phyloP scores from a whole-genome alignment of 2,113 vertebrate genomes.

The Eupsittula cactorum region DNA sequence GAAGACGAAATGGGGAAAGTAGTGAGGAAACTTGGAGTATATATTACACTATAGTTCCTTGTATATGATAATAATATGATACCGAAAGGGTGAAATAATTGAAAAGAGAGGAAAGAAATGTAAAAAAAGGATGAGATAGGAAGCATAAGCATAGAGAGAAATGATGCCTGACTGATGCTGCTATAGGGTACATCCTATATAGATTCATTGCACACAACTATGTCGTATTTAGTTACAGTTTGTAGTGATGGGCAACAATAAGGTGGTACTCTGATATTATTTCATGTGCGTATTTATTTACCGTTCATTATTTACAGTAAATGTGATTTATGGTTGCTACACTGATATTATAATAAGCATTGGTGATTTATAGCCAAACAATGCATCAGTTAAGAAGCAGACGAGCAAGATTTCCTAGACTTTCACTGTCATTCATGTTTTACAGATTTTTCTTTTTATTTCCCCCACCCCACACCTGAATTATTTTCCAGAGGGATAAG shows the following conservation, averaged over 20 bases:
- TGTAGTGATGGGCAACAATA: not conserved
- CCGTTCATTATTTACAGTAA: not conserved
- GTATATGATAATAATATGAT: not conserved
- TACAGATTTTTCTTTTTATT: not conserved
- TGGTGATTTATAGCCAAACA: not conserved
- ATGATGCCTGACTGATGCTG: not conserved
- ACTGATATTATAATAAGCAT: not conserved
- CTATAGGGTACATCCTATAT: not conserved
- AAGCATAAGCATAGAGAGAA: not conserved
- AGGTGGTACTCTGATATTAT: not conserved
- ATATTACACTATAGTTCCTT: not conserved
- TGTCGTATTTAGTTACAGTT: not conserved
- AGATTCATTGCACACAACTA: not conserved
- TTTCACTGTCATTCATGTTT: not conserved
- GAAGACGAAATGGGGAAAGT: not conserved
- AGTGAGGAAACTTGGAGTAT: not conserved
- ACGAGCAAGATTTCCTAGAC: not conserved
- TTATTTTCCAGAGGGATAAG: not conserved
- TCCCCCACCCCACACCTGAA: accelerated
- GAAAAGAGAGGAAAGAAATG: not conserved
- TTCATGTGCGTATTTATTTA: not conserved
- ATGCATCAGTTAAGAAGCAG: not conserved
- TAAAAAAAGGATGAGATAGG: not conserved
- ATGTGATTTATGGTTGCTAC: not conserved
- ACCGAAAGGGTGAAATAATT: not conserved